These are phyloP conservation scores for Phrynosoma blainvillii DNA, from an alignment of 2,113 vertebrate genomes.

Conservation along the genomic window DNA sequence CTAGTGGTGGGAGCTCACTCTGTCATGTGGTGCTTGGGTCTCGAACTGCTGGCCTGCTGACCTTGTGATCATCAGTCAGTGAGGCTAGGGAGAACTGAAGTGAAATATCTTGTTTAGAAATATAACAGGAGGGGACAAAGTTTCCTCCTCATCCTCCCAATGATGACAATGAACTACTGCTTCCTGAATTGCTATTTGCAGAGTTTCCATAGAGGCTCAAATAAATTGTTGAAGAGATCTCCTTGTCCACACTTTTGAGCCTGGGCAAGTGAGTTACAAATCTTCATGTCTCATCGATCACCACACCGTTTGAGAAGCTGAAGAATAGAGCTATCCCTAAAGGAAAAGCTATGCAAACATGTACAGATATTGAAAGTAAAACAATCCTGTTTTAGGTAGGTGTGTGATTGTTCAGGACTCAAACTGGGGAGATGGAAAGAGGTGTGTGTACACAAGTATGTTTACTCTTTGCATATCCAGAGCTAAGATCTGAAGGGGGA, in stretches of 20 bases:
- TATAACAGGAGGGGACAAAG: no score
- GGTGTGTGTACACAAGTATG: no score
- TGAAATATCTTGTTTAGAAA: no score
- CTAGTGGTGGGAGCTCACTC: no score
- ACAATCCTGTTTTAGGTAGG: neutral
- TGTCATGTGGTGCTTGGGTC: no score
- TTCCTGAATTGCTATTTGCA: neutral
- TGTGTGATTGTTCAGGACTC: no score
- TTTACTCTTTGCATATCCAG: neutral
- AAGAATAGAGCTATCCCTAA: neutral
- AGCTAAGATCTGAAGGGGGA: neutral
- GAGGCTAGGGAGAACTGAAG: no score
- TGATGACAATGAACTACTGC: no score
- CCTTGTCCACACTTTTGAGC: neutral
- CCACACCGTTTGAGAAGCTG: neutral
- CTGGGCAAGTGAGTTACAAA: neutral
- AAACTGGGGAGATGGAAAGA: no score
- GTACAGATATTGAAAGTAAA: neutral
- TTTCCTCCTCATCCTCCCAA: neutral
- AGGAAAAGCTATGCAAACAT: neutral
- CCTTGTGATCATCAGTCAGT: no score
- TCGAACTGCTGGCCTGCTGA: no score
- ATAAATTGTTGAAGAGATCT: neutral
- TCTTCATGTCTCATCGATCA: neutral
- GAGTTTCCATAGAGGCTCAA: neutral